A percentile compares a stretch with the other conserved stretches of the same genome.
Conservation (phyloP, 2,113 vertebrate species). For the Nannospalax galili region DNA sequence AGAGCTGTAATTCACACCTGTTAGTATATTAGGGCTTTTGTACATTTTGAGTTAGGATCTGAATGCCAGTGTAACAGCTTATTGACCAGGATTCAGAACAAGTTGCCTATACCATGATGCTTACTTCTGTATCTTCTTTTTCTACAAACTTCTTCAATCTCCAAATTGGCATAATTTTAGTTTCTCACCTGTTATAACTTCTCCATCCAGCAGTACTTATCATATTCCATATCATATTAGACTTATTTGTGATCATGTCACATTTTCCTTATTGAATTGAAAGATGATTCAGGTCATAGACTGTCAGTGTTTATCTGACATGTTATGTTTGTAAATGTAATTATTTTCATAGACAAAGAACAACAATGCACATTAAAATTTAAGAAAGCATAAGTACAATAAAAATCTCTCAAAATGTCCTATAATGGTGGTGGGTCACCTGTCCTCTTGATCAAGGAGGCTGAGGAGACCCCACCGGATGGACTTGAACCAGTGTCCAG, state of each 20-base stretch:
- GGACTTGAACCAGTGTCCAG: too few relatives aligned
- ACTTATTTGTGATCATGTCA: background rate
- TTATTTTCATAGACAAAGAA: conserved; percentile 25
- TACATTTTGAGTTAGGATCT: background rate
- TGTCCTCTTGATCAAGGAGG: too few relatives aligned
- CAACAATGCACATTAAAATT: background rate
- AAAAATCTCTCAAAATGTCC: too few relatives aligned
- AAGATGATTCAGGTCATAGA: background rate
- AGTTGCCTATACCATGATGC: background rate
- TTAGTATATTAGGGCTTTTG: background rate
- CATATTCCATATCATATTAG: background rate
- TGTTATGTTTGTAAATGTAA: background rate
- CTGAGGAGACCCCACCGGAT: too few relatives aligned
- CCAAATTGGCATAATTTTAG: background rate
- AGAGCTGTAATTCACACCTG: background rate
- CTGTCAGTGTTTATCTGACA: background rate
- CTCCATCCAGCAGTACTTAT: background rate
- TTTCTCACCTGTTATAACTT: background rate
- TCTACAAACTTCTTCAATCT: background rate
- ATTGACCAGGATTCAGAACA: background rate
- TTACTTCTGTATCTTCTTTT: background rate
- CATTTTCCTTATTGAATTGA: background rate
- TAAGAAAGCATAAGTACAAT: background rate
- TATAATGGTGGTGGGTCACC: too few relatives aligned
- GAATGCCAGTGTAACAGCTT: background rate